A percentile compares a stretch with the other conserved stretches of the same genome.
Conservation (phyloP, 2,797 vertebrate species). For the Myiotriccus ornatus region DNA sequence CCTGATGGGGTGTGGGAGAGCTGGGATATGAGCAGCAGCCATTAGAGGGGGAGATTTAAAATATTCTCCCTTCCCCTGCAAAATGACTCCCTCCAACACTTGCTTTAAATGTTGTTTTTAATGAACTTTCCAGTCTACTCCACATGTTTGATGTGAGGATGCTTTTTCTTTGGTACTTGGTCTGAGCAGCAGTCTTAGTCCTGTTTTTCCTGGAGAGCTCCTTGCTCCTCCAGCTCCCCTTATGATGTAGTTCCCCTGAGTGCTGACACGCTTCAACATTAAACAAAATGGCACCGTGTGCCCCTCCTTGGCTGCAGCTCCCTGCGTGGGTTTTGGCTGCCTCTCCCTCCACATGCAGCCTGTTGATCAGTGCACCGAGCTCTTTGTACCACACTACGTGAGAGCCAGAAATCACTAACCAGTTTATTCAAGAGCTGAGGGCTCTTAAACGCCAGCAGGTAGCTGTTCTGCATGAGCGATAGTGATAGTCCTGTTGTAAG, state of each 20-base stretch:
- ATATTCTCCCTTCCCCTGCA: background rate
- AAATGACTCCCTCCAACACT: background rate
- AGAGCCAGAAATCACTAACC: background rate
- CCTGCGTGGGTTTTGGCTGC: background rate
- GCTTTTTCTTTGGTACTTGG: background rate
- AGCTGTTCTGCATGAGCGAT: background rate
- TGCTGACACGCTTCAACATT: background rate
- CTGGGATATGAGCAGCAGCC: background rate
- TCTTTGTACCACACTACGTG: fast-evolving
- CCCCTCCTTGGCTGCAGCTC: background rate
- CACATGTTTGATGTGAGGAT: background rate
- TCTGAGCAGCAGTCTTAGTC: background rate
- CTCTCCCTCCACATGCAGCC: background rate
- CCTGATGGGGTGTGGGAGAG: background rate
- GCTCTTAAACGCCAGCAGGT: background rate
- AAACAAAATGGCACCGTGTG: background rate
- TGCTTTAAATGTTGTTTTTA: background rate
- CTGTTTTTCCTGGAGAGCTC: background rate
- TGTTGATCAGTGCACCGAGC: background rate
- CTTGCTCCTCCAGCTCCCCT: background rate
- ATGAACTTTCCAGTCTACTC: background rate
- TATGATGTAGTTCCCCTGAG: background rate
- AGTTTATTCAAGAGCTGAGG: background rate
- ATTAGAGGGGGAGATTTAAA: background rate
- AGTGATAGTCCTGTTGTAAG: background rate